Evolutionary conservation across 2,113 vertebrate genomes (phyloP).

Genomic region (Dendropsophus ebraccatus): DNA sequence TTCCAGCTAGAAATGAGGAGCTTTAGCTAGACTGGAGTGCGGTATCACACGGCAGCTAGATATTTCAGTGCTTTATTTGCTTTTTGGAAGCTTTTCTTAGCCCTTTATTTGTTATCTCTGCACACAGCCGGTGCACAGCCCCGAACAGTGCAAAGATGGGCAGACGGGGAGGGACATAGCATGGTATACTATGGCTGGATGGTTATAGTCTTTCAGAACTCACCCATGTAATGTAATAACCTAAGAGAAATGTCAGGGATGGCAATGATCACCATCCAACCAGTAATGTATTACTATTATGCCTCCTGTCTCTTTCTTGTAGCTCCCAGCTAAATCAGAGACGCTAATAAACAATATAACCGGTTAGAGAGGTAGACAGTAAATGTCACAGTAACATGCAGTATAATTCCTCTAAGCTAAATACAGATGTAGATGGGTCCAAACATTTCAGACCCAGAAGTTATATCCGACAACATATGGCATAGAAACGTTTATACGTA

Average conservation of each 20-base stretch:
- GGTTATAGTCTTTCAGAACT: neutral
- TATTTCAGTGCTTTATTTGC: constrained; percentile 37
- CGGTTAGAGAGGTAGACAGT: neutral
- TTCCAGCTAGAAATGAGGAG: constrained; percentile 18
- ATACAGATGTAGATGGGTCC: neutral
- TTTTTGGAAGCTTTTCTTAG: constrained; percentile 44
- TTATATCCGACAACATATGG: neutral
- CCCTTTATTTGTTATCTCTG: constrained; percentile 44
- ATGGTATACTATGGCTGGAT: neutral
- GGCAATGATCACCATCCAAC: neutral
- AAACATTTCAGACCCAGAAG: neutral
- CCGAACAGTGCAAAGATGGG: constrained; percentile 15
- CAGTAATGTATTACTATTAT: too few relatives aligned
- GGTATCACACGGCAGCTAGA: constrained; percentile 29
- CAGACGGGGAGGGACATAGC: constrained; percentile 15
- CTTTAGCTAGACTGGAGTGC: constrained; percentile 36
- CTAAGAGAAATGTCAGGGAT: neutral
- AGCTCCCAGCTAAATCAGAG: neutral
- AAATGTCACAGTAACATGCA: neutral
- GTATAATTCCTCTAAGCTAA: neutral
- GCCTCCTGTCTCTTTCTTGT: neutral
- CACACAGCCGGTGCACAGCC: constrained; percentile 45
- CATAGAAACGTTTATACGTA: neutral
- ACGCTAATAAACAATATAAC: neutral
- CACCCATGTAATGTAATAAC: neutral